phyloP scores from a whole-genome alignment of 1,140 invertebrate genomes.

The Apis laboriosa region DNA sequence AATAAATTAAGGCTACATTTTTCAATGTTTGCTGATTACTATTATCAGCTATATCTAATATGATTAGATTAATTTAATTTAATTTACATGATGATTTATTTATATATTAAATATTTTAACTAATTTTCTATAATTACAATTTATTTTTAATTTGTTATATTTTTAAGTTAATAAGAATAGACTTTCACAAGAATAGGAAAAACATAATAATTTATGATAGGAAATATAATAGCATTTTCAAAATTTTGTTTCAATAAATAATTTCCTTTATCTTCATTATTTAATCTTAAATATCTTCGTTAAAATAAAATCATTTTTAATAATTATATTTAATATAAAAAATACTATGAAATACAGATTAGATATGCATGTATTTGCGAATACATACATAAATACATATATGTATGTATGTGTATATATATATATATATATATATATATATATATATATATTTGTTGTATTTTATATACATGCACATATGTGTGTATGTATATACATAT shows the following conservation, averaged over 20 bases:
- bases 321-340: background rate
- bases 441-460: no score
- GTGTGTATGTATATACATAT: no score
- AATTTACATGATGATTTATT: slow-evolving; percentile 14
- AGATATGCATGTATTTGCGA: slow-evolving; percentile 24
- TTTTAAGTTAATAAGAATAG: background rate
- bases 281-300: background rate
- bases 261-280: background rate
- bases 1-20: slow-evolving; percentile 27
- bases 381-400: background rate
- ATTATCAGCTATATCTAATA: slow-evolving; percentile 27
- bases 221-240: background rate
- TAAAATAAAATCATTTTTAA: background rate
- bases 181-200: background rate
- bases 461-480: no score
- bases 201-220: background rate
- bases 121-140: background rate
- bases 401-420: no score
- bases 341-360: slow-evolving; percentile 4
- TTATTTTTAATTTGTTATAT: slow-evolving; percentile 6
- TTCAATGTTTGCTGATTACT: slow-evolving; percentile 27
- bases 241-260: background rate
- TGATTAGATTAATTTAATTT: slow-evolving; percentile 14
- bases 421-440: no score
- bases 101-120: slow-evolving; percentile 15